Percentiles rank a stretch among this genome's conserved stretches.
Evolutionary conservation across 2,113 vertebrate genomes (phyloP).

Genomic region (Turnix velox): DNA sequence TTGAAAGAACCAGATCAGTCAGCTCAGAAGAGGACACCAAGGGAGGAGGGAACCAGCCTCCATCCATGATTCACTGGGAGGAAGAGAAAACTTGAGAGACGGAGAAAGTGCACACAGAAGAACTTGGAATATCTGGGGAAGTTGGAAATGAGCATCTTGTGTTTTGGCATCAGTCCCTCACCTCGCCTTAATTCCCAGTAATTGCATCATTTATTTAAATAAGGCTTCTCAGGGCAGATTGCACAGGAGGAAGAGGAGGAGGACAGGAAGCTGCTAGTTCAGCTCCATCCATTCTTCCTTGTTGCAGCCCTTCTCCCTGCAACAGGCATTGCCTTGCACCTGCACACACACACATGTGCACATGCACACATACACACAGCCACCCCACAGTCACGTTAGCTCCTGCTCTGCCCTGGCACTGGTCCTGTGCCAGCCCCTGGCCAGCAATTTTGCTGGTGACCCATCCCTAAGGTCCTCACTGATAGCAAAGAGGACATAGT

Average conservation of each 20-base stretch:
- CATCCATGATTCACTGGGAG: neutral
- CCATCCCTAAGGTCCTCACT: too few species aligned
- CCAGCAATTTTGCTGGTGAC: rapidly evolving
- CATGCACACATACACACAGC: neutral
- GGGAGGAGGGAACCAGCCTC: neutral
- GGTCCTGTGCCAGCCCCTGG: neutral
- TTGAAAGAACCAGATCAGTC: rapidly evolving
- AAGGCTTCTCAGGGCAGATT: neutral
- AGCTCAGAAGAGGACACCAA: neutral
- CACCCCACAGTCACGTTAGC: neutral
- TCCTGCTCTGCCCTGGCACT: neutral
- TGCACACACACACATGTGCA: rapidly evolving
- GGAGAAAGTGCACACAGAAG: neutral
- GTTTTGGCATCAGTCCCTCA: conserved; percentile 23
- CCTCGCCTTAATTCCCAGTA: conserved; percentile 28
- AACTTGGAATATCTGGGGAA: neutral
- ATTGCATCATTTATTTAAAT: conserved; percentile 44
- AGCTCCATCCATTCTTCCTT: neutral
- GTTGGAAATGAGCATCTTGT: conserved; percentile 14
- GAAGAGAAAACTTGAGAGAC: neutral
- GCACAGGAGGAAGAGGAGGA: neutral
- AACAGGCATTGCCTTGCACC: rapidly evolving
- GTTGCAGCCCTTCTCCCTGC: neutral
- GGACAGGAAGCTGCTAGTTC: neutral
- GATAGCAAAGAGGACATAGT: too few species aligned